A percentile compares a stretch with the other conserved stretches of the same genome.
These are phyloP conservation scores for Limnephilus lunatus DNA, from an alignment of 2,888 invertebrate genomes.

Conservation along the genomic window DNA sequence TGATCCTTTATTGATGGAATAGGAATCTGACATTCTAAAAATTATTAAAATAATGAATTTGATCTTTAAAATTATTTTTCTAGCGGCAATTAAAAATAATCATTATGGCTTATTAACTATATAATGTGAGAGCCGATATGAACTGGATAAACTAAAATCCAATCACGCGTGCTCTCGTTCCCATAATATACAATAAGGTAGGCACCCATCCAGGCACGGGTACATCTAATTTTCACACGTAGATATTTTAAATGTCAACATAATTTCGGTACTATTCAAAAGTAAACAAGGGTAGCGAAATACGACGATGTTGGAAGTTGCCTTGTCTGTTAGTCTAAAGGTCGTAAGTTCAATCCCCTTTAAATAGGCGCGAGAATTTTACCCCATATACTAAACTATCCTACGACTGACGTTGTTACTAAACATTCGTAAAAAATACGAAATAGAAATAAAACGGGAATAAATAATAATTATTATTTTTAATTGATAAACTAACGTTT, in stretches of 20 bases:
- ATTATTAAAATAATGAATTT: no score
- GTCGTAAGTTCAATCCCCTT: not conserved
- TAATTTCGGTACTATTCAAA: not conserved
- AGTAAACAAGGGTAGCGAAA: not conserved
- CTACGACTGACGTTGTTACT: no score
- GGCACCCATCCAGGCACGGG: not conserved
- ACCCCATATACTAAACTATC: no score
- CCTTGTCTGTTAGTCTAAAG: not conserved
- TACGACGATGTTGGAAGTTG: not conserved
- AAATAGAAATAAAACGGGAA: no score
- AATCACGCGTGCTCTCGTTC: not conserved
- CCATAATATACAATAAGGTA: not conserved
- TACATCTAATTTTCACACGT: not conserved
- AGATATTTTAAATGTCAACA: not conserved
- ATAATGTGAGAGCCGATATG: not conserved
- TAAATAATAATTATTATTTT: no score
- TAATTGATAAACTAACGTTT: no score
- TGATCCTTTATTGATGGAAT: not conserved
- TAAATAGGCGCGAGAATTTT: not conserved
- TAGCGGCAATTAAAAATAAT: not conserved
- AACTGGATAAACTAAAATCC: not conserved
- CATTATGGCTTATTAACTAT: not conserved
- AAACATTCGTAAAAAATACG: no score
- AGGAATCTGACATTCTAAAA: not conserved
- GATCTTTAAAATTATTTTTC: not conserved